phyloP scores from a whole-genome alignment of 2,113 vertebrate species.

The Phalacrocorax carbo region DNA sequence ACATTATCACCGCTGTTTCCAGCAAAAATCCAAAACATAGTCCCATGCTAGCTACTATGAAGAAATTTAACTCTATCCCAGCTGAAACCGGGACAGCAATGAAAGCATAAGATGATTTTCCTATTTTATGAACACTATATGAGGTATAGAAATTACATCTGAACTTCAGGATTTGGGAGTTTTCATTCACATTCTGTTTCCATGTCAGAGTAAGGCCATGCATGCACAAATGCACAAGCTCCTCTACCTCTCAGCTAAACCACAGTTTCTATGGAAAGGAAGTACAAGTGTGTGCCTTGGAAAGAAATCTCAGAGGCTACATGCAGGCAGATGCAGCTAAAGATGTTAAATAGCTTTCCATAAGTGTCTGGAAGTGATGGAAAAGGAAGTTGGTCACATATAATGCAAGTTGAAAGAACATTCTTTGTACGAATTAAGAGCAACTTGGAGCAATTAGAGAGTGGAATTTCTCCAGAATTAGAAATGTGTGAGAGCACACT shows the following conservation, averaged over 20 bases:
- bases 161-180: background rate
- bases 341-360: background rate
- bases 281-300: background rate
- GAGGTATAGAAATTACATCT: background rate
- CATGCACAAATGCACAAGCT: rapidly evolving
- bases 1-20: no score
- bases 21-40: no score
- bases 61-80: no score
- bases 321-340: background rate
- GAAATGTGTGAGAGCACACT: background rate
- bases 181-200: background rate
- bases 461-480: background rate
- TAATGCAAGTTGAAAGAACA: background rate
- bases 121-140: background rate
- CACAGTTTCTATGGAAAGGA: background rate
- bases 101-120: background rate
- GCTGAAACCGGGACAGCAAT: no score
- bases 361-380: background rate
- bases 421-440: background rate
- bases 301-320: background rate
- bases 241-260: background rate
- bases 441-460: background rate
- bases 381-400: background rate
- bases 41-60: no score
- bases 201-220: background rate